These are phyloP conservation scores for Entomyzon cyanotis DNA, from an alignment of 2,113 vertebrate species.

Conservation along the genomic window DNA sequence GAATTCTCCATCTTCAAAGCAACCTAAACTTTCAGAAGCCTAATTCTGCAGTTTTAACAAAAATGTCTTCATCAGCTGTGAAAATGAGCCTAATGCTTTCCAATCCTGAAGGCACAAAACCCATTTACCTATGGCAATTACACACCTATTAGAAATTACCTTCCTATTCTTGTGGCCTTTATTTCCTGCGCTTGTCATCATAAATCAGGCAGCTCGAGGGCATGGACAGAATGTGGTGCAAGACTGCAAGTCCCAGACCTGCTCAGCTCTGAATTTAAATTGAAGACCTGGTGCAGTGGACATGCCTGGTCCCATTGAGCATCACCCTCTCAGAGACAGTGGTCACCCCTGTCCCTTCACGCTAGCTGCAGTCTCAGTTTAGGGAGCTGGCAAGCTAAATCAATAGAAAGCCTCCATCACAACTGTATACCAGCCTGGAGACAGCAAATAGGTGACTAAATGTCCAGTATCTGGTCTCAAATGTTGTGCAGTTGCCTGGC, in stretches of 20 bases:
- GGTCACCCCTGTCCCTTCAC: not conserved
- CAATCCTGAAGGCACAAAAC: not conserved
- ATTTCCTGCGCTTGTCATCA: not conserved
- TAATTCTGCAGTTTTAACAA: not conserved
- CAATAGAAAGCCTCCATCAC: not conserved
- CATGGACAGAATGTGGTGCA: accelerated
- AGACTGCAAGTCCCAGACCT: not conserved
- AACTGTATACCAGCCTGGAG: not conserved
- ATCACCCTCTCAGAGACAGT: not conserved
- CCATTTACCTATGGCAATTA: not conserved
- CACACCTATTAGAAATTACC: not conserved
- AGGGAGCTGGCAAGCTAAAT: not conserved
- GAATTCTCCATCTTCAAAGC: not conserved
- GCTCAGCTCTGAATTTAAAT: not conserved
- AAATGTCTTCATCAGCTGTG: not conserved
- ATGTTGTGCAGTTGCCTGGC: not conserved
- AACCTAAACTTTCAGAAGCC: not conserved
- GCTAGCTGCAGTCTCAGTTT: not conserved
- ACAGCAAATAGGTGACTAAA: not conserved
- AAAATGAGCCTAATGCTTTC: not conserved
- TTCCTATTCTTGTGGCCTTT: not conserved
- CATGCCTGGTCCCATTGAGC: not conserved
- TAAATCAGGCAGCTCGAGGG: not conserved
- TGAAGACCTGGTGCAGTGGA: accelerated
- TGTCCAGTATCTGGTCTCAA: not conserved